phyloP scores from a whole-genome alignment of 2,888 invertebrate genomes.

The Zootermopsis nevadensis region DNA sequence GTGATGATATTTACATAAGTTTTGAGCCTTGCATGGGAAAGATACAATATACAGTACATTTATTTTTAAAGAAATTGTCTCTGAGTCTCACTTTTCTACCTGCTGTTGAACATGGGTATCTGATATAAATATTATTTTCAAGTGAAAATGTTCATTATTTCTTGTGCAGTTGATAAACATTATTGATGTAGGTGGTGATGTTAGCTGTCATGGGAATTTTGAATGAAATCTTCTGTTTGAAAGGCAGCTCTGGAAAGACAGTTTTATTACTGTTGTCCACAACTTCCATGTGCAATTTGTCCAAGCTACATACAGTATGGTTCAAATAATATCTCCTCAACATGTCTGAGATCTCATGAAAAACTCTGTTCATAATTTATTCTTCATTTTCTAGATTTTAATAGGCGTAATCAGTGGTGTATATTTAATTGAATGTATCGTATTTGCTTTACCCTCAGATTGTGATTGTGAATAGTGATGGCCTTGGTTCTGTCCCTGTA shows the following conservation, averaged over 20 bases:
- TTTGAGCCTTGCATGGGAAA: slow-evolving; percentile 19
- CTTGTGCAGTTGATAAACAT: not conserved
- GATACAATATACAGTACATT: not conserved
- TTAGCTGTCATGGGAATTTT: not conserved
- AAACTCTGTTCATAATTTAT: not conserved
- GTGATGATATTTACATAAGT: not conserved
- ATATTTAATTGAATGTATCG: not conserved
- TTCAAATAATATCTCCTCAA: too few species aligned
- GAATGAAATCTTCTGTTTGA: not conserved
- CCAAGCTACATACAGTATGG: too few species aligned
- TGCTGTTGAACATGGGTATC: not conserved
- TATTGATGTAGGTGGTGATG: not conserved
- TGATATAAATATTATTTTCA: not conserved
- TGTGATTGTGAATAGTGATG: too few species aligned
- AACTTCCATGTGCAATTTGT: too few species aligned
- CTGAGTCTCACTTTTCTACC: not conserved
- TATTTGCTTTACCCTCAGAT: not conserved
- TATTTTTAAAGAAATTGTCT: not conserved
- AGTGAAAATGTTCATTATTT: not conserved
- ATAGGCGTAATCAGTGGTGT: not conserved
- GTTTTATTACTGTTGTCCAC: not conserved
- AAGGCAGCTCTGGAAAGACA: not conserved
- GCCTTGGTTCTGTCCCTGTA: too few species aligned
- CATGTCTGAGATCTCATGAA: not conserved
- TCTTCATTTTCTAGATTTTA: not conserved